phyloP scores from a whole-genome alignment of 2,888 invertebrate species.

The Heliconius erato region DNA sequence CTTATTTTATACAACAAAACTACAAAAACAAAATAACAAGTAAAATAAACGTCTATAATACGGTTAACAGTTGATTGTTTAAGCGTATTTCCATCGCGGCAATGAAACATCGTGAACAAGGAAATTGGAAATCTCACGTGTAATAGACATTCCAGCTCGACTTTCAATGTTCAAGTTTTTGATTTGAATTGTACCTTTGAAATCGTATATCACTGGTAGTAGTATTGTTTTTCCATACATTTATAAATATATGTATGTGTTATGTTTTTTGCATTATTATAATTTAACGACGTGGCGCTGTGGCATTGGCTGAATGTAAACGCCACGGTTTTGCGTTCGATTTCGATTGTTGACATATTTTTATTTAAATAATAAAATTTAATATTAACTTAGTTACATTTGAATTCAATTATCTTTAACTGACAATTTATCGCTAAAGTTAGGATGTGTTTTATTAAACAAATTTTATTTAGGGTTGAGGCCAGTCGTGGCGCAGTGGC shows the following conservation, averaged over 20 bases:
- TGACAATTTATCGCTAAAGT: no score
- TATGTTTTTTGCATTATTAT: neutral
- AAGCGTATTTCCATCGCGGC: slow-evolving; percentile 33
- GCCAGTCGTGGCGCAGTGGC: no score
- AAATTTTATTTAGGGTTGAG: no score
- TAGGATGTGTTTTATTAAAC: no score
- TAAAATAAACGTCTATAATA: slow-evolving; percentile 25
- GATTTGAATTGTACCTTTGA: slow-evolving; percentile 42
- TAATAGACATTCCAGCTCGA: slow-evolving; percentile 43
- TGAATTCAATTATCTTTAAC: no score
- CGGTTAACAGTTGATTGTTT: slow-evolving; percentile 35
- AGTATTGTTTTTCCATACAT: neutral
- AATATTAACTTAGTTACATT: no score
- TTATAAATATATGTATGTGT: neutral
- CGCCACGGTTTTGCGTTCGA: neutral
- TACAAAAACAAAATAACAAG: neutral
- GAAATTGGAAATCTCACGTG: slow-evolving; percentile 52
- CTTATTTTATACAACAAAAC: no score
- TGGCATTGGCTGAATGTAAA: neutral
- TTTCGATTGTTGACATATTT: no score
- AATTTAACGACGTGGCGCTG: neutral
- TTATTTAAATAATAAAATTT: no score
- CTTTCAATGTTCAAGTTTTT: slow-evolving; percentile 42
- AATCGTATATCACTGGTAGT: slow-evolving; percentile 14
- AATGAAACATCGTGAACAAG: slow-evolving; percentile 38